These are phyloP conservation scores for Eristalinus sepulchralis DNA, from an alignment of 2,888 invertebrate species.

Conservation along the genomic window DNA sequence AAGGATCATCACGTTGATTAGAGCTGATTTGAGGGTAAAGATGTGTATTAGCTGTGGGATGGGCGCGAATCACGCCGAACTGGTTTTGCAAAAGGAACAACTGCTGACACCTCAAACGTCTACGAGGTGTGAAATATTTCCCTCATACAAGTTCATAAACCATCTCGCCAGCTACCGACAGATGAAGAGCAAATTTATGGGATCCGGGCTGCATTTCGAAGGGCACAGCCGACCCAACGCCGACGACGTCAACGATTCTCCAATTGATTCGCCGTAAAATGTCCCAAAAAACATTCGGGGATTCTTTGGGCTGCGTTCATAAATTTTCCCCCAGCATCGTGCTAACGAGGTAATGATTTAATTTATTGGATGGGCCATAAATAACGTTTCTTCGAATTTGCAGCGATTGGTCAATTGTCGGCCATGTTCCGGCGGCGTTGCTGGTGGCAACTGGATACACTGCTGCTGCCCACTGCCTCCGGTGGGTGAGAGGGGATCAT, in stretches of 20 bases:
- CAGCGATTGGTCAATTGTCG: slow-evolving; percentile 63
- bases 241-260: slow-evolving; percentile 30
- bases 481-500: slow-evolving; percentile 6
- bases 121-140: slow-evolving; percentile 9
- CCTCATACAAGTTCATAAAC: slow-evolving; percentile 1
- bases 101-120: not conserved
- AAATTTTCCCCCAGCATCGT: slow-evolving; percentile 39
- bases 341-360: slow-evolving; percentile 77
- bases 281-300: slow-evolving; percentile 24
- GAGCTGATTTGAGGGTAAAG: slow-evolving; percentile 54
- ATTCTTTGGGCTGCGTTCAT: slow-evolving; percentile 45
- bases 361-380: slow-evolving; percentile 77
- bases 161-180: slow-evolving; percentile 16
- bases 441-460: slow-evolving; percentile 3
- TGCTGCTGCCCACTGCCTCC: not conserved
- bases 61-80: not conserved
- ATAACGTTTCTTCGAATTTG: slow-evolving; percentile 73
- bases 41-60: slow-evolving; percentile 20
- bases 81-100: not conserved
- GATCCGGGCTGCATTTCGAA: slow-evolving; percentile 7
- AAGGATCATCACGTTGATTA: slow-evolving; percentile 69
- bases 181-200: slow-evolving; percentile 40
- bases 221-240: not conserved
- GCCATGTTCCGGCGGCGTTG: slow-evolving; percentile 46
- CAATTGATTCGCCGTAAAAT: slow-evolving; percentile 50